Evolutionary conservation across 2,113 vertebrate genomes (phyloP), one percentile per base, ranked within the genome.

Genomic region (Aix galericulata): DNA sequence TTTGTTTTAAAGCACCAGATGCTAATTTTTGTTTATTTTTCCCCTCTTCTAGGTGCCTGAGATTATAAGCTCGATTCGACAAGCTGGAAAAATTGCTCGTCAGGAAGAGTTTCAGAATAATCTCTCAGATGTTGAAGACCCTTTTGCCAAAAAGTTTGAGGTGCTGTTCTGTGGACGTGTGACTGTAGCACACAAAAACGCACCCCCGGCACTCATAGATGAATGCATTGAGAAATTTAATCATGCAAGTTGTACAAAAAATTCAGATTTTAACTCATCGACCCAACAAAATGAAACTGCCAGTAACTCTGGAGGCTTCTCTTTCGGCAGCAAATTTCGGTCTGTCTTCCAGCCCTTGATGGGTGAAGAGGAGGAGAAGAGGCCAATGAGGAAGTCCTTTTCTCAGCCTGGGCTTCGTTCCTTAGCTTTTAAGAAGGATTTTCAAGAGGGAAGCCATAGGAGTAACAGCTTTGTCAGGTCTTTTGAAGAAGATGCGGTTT

Each of bases 181-280:
- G 90, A 99, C 98, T 2, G 99, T 99, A 53, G 99, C 99, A 2
- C 98, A 99, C 95, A 99, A 99, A 97, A 99, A 99, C 50, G 99
- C 99, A 10, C 99, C 99, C 0, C 99, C 99, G 0, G 99, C 99
- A 1, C 97, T 99, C 32, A 99, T 99, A 23, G 99, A 99, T 22
- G 99, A 99, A 96, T 99, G 99, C 96, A 99, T 99, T 3, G 98
- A 99, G 96, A 99, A 99, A 97, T 99, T 99, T 22, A 98, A 98
- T 67, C 98, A 95, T 71, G 95, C 98, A 40, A 98, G 98, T 36
- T 94, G 96, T 73, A 81, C 94, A 59, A 86, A 94, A 73, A 95
- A 86, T 4, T 56, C 94, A 2, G 97, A 96, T 27, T 53, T 27
- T 8, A 82, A 86, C 36, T 59, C 77, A 40, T 78, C 83, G 2